These are phyloP conservation scores for Prunella strophiata DNA, from an alignment of 2,797 vertebrate genomes.

Conservation along the genomic window DNA sequence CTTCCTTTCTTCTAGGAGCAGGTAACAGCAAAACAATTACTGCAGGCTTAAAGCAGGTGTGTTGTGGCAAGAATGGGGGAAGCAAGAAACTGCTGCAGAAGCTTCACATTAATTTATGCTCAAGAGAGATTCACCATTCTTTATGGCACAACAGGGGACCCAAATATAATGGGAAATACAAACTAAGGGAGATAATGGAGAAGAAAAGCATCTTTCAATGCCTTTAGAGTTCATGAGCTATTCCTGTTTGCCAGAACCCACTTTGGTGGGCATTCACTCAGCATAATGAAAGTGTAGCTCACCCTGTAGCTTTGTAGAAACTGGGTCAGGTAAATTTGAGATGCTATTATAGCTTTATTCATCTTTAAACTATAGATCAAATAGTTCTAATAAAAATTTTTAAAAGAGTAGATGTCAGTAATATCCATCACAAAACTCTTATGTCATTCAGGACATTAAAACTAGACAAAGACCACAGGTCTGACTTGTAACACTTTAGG, in stretches of 20 bases:
- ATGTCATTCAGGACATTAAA: neutral
- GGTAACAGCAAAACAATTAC: slow-evolving; percentile 29
- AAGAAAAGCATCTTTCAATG: neutral
- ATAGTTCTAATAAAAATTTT: neutral
- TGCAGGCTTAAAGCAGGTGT: neutral
- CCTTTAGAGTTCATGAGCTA: neutral
- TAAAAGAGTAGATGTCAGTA: neutral
- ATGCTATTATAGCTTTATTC: neutral
- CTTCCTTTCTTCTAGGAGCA: slow-evolving; percentile 10
- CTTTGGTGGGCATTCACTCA: neutral
- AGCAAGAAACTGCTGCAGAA: neutral
- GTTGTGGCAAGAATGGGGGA: neutral
- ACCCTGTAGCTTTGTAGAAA: neutral
- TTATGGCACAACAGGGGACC: neutral
- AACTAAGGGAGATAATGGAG: slow-evolving; percentile 23
- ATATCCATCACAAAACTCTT: neutral
- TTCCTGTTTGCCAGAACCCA: neutral
- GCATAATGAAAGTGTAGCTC: neutral
- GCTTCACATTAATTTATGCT: slow-evolving; percentile 36
- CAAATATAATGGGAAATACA: slow-evolving; percentile 28
- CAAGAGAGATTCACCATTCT: neutral
- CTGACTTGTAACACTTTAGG: neutral
- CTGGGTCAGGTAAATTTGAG: slow-evolving; percentile 13
- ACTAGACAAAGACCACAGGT: neutral
- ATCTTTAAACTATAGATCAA: neutral